A percentile compares a stretch with the other conserved stretches of the same genome.
These are phyloP conservation scores for Syngnathus rostellatus DNA, from an alignment of 2,797 vertebrate species.

Conservation along the genomic window DNA sequence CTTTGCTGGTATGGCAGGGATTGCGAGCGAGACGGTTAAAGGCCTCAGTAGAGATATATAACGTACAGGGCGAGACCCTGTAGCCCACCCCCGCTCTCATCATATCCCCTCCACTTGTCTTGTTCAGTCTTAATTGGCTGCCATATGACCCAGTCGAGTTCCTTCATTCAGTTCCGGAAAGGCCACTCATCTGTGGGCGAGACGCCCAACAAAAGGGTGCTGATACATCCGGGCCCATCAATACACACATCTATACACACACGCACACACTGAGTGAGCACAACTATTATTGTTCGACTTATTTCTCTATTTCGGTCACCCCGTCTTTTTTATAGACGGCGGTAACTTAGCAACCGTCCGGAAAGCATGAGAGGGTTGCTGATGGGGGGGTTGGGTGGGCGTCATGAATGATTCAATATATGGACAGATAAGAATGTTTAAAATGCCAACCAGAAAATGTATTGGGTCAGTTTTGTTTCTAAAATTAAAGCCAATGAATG, in stretches of 20 bases:
- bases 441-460: background rate
- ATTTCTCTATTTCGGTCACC: conserved; percentile 57
- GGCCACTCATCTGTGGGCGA: conserved; percentile 39
- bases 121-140: conserved; percentile 60
- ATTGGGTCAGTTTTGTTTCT: background rate
- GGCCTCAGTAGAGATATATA: conserved; percentile 39
- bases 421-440: conserved; percentile 42
- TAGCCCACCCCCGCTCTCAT: background rate
- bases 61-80: conserved; percentile 41
- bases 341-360: conserved; percentile 75
- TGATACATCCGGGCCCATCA: conserved; percentile 45
- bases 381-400: conserved; percentile 16
- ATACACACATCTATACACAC: conserved; percentile 18
- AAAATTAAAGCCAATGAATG: background rate
- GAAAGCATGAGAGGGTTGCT: conserved; percentile 39
- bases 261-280: conserved; percentile 15
- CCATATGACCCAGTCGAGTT: conserved; percentile 47
- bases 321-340: conserved; percentile 34
- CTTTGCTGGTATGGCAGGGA: conserved; percentile 15
- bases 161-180: conserved; percentile 39
- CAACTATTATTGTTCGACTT: conserved; percentile 52
- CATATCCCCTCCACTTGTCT: conserved; percentile 13
- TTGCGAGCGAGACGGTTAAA: conserved; percentile 36
- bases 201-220: conserved; percentile 20
- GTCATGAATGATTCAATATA: conserved; percentile 59